A percentile compares a stretch with the other conserved stretches of the same genome.
phyloP scores from a whole-genome alignment of 2,888 invertebrate genomes.

The Deilephila elpenor region DNA sequence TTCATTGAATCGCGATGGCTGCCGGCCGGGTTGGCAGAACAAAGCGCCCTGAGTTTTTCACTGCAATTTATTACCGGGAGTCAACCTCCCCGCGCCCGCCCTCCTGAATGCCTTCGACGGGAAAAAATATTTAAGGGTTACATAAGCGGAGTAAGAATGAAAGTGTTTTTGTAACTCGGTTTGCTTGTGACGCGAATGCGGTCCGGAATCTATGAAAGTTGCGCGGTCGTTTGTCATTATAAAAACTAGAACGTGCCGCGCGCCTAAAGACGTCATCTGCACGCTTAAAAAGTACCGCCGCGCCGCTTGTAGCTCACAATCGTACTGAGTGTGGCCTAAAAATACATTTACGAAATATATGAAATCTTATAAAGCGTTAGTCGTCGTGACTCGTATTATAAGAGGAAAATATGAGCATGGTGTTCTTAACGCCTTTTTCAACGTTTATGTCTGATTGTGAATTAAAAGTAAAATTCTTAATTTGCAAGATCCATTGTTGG shows the following conservation, averaged over 20 bases:
- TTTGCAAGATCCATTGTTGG: too few species aligned
- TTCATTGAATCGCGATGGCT: conserved; percentile 44
- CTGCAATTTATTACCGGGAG: conserved; percentile 43
- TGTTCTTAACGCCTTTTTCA: too few species aligned
- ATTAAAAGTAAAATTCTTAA: too few species aligned
- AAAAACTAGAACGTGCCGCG: background rate
- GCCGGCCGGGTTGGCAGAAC: conserved; percentile 34
- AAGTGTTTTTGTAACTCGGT: conserved; percentile 29
- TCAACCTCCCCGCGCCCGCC: conserved; percentile 19
- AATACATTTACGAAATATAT: background rate
- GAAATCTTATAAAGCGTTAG: too few species aligned
- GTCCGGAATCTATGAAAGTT: background rate
- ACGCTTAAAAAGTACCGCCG: background rate
- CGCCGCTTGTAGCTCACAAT: background rate
- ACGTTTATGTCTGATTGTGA: too few species aligned
- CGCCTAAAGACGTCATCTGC: background rate
- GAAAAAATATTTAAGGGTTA: conserved; percentile 28
- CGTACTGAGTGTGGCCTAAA: background rate
- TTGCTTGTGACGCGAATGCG: conserved; percentile 12
- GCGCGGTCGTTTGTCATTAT: conserved; percentile 4
- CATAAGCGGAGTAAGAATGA: conserved; percentile 26
- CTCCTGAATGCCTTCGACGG: conserved; percentile 22
- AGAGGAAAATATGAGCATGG: too few species aligned
- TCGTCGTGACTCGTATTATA: too few species aligned
- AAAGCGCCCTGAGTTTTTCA: conserved; percentile 43